Evolutionary conservation across 1,140 invertebrate genomes (phyloP).

Genomic region (Tetramorium simillimum): DNA sequence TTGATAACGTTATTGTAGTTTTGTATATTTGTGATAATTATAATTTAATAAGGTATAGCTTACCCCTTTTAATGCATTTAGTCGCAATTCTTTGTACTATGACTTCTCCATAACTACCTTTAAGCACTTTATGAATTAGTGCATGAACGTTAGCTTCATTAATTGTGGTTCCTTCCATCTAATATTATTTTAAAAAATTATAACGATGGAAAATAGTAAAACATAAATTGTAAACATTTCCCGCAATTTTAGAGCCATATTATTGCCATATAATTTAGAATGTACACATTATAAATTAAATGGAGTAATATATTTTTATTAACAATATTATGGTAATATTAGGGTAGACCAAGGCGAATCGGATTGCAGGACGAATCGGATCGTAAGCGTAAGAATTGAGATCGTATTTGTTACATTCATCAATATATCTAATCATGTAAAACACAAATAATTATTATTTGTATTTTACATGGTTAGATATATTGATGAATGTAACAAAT

Average conservation of each 20-base stretch:
- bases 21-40: not conserved
- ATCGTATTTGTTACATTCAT: too few species aligned
- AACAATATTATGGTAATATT: not conserved
- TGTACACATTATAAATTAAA: not conserved
- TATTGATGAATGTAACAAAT: too few species aligned
- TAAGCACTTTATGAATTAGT: not conserved
- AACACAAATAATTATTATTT: too few species aligned
- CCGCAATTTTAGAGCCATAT: not conserved
- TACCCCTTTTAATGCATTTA: constrained; percentile 11
- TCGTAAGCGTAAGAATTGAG: too few species aligned
- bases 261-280: not conserved
- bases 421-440: too few species aligned
- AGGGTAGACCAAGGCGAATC: too few species aligned
- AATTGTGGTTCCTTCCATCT: constrained; percentile 3
- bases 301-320: not conserved
- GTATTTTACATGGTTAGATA: too few species aligned
- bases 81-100: not conserved
- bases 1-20: too few species aligned
- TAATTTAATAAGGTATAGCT: not conserved
- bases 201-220: not conserved
- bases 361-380: too few species aligned
- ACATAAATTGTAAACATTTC: not conserved
- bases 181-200: not conserved
- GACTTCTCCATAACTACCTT: fast-evolving
- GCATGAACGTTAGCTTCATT: not conserved